Evolutionary conservation across 2,797 vertebrate species (phyloP).

Genomic region (Sebastes oblongus): DNA sequence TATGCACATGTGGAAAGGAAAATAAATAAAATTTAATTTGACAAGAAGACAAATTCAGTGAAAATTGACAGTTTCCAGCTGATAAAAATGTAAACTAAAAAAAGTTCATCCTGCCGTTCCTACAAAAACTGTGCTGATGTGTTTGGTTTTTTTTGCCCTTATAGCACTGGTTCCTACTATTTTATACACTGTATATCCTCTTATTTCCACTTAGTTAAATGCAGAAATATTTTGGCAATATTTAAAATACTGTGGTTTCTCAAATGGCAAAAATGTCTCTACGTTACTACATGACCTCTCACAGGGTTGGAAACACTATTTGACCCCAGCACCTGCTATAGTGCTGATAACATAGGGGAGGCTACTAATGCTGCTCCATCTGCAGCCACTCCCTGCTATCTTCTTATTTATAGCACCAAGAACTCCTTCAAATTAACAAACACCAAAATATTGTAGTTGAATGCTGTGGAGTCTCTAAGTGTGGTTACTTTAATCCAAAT

Average conservation of each 20-base stretch:
- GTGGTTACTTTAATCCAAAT: slow-evolving; percentile 39
- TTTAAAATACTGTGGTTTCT: slow-evolving; percentile 72
- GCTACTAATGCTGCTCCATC: slow-evolving; percentile 23
- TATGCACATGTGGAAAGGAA: not conserved
- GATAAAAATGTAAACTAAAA: slow-evolving; percentile 35
- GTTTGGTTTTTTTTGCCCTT: slow-evolving; percentile 20
- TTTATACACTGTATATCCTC: slow-evolving; percentile 51
- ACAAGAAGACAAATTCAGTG: not conserved
- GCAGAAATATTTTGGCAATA: slow-evolving; percentile 78
- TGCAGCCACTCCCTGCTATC: slow-evolving; percentile 58
- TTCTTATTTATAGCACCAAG: slow-evolving; percentile 72
- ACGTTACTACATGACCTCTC: slow-evolving; percentile 48
- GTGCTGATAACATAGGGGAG: slow-evolving; percentile 69
- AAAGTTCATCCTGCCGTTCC: slow-evolving; percentile 51
- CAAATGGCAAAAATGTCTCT: slow-evolving; percentile 55
- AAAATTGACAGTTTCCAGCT: slow-evolving; percentile 20
- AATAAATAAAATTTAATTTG: slow-evolving; percentile 27
- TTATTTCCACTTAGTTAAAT: slow-evolving; percentile 58
- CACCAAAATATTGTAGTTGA: slow-evolving; percentile 12
- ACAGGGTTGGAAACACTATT: slow-evolving; percentile 49
- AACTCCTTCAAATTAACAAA: slow-evolving; percentile 61
- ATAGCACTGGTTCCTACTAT: slow-evolving; percentile 43
- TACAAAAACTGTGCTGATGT: slow-evolving; percentile 65
- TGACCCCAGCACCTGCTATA: slow-evolving; percentile 64
- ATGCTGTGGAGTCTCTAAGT: slow-evolving; percentile 27